Evolutionary conservation across 2,888 invertebrate genomes (phyloP), one percentile per base, ranked within the genome.

Genomic region (Drosophila kambysellisi): DNA sequence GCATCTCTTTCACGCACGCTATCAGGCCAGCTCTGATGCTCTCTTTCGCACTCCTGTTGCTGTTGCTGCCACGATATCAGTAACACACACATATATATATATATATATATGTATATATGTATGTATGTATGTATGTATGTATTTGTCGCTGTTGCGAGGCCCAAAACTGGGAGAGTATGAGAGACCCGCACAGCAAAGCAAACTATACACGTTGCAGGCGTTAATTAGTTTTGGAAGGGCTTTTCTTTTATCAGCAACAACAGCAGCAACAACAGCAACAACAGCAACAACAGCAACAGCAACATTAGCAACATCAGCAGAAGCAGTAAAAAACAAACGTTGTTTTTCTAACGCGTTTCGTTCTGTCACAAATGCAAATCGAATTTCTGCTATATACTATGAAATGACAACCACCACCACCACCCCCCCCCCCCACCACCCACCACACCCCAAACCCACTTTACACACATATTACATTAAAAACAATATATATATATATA

Each of bases 321-420:
- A 56, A 66, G 25, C 37, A 69, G 35, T 63, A 79, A 52, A 71
- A 25, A 25, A 25, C 39, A 43, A 63, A 57, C 33, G 56, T 11
- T 37, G 5, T 54, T 37, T 67, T 74, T 81, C 82, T 79, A 84
- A 84, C 71, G 88, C 82, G 84, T 81, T 84, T 84, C 82, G 89
- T 87, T 84, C 84, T 83, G 89, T 89, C 70, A 79, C 79, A 79
- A 89, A 83, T 84, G 89, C 88, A 89, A 81, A 89, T 79, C 87
- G 89, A 89, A 81, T 83, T 64, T 62, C 63, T 50, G 60, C 39
- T 53, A 59, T 41, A 56, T 56, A 70, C 11, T 15, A 17, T 5
- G 11, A 25, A 37, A 29, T 9, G 54, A 29, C 37, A 39, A 30
- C 25, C 11, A 0, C 52, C 15, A 4, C 6, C 7, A 7, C 20